Conservation (phyloP, 1,140 invertebrate genomes). For the Drosophila dunni region DNA sequence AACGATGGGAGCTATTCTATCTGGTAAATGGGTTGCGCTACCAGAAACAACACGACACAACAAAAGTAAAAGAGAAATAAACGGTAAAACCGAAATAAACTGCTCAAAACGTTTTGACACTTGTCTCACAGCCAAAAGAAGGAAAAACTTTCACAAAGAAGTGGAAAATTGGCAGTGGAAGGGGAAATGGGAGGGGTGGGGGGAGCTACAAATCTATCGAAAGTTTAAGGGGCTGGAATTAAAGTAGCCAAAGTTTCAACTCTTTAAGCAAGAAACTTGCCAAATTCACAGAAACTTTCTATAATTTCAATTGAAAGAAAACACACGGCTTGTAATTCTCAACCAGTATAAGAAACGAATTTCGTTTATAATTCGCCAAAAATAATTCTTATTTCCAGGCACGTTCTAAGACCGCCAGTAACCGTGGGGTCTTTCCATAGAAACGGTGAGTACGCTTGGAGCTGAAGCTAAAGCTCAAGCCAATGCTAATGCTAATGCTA, state of each 20-base stretch:
- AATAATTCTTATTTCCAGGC: constrained; percentile 33
- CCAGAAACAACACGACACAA: constrained; percentile 6
- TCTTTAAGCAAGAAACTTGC: not conserved
- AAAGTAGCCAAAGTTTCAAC: constrained; percentile 10
- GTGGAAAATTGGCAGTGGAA: constrained; percentile 8
- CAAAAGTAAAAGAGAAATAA: constrained; percentile 62
- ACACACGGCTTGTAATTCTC: constrained; percentile 40
- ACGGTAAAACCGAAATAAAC: constrained; percentile 51
- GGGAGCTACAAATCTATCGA: not conserved
- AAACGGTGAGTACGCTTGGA: constrained; percentile 18
- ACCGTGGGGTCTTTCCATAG: not conserved
- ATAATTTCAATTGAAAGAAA: constrained; percentile 49
- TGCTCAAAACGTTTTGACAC: constrained; percentile 45
- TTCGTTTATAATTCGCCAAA: not conserved
- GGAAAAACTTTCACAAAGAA: constrained; percentile 57
- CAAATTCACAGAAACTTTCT: constrained; percentile 54
- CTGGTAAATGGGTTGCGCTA: constrained; percentile 5
- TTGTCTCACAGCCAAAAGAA: constrained; percentile 10
- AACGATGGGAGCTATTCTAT: constrained; percentile 2
- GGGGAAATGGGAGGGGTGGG: constrained; percentile 12
- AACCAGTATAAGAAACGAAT: constrained; percentile 15
- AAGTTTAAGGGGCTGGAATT: not conserved
- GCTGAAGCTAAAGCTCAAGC: too few relatives aligned
- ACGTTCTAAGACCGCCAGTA: constrained; percentile 40
- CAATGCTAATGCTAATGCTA: too few relatives aligned